phyloP scores from a whole-genome alignment of 2,888 invertebrate genomes.

The Archips crataeganus region DNA sequence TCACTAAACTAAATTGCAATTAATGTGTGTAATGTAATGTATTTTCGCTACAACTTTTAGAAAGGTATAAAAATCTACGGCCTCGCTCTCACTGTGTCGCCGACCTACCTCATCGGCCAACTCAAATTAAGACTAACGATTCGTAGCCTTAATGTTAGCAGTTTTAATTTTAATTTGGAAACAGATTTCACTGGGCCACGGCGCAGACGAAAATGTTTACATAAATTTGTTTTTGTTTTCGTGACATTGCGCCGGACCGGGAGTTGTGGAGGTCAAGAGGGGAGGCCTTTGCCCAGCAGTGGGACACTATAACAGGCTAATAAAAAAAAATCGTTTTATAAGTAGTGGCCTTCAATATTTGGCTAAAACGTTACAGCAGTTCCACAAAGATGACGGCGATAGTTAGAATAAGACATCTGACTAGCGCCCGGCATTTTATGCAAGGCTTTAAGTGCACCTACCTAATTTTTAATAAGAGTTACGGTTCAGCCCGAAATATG shows the following conservation, averaged over 20 bases:
- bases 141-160: slow-evolving; percentile 70
- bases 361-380: neutral
- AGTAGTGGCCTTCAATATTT: neutral
- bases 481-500: too few relatives aligned
- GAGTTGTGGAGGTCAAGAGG: too few relatives aligned
- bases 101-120: slow-evolving; percentile 58
- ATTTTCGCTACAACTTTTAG: neutral
- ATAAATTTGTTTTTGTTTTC: too few relatives aligned
- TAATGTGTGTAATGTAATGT: too few relatives aligned
- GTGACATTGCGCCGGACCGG: too few relatives aligned
- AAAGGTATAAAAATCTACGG: slow-evolving; percentile 33
- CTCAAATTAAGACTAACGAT: slow-evolving; percentile 84
- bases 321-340: too few relatives aligned
- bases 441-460: too few relatives aligned
- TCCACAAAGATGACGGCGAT: neutral
- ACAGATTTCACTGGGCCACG: slow-evolving; percentile 72
- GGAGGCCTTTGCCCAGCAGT: too few relatives aligned
- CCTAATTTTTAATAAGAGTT: too few relatives aligned
- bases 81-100: slow-evolving; percentile 48
- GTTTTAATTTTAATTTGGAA: slow-evolving; percentile 81
- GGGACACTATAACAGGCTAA: too few relatives aligned
- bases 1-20: too few relatives aligned
- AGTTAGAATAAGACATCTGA: neutral
- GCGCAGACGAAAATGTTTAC: slow-evolving; percentile 48
- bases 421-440: too few relatives aligned